Evolutionary conservation across 2,113 vertebrate species (phyloP).

Genomic region (Strigops habroptila): DNA sequence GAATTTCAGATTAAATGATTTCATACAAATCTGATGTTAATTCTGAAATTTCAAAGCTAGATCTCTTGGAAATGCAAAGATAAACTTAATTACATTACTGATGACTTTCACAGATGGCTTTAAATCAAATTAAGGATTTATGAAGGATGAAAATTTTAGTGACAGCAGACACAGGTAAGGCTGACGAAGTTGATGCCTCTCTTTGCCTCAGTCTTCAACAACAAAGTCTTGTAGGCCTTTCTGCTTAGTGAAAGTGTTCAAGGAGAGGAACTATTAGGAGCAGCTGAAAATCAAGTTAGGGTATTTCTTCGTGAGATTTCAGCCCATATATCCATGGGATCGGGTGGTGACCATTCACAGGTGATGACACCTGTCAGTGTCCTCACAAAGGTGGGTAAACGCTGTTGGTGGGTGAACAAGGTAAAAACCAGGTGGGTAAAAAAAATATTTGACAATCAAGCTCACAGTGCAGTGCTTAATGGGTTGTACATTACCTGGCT

Average conservation of each 20-base stretch:
- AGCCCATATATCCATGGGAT: not conserved
- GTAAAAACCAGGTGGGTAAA: not conserved
- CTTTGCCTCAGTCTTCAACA: not conserved
- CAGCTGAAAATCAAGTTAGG: not conserved
- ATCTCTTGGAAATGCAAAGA: not conserved
- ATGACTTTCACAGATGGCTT: not conserved
- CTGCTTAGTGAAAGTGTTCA: not conserved
- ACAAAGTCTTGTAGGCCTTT: not conserved
- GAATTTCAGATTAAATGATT: not conserved
- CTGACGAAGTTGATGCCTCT: not conserved
- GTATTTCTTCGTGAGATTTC: not conserved
- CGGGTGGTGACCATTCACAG: not conserved
- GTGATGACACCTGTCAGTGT: not conserved
- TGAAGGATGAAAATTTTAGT: not conserved
- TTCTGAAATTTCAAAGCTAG: not conserved
- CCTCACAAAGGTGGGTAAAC: not conserved
- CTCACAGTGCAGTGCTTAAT: not conserved
- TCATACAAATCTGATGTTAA: not conserved
- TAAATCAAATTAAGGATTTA: not conserved
- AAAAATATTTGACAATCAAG: not conserved
- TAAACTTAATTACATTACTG: not conserved
- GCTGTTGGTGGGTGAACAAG: not conserved
- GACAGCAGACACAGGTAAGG: not conserved
- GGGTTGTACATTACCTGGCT: not conserved
- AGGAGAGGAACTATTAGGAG: not conserved